phyloP scores from a whole-genome alignment of 2,797 vertebrate species.

The Fringilla coelebs region DNA sequence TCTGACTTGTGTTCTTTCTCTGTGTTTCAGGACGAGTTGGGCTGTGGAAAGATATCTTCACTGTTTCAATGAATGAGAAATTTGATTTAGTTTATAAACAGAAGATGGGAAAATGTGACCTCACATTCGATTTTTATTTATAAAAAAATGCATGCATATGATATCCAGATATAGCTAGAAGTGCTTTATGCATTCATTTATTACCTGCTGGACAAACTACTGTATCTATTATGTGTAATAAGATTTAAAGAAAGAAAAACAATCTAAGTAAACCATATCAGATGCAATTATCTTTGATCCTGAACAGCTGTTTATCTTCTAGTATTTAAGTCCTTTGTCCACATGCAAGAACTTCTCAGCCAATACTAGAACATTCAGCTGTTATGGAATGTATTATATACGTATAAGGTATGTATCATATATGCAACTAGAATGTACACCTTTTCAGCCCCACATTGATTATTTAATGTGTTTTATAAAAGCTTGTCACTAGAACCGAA shows the following conservation, averaged over 20 bases:
- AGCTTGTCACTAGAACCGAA: constrained; percentile 70
- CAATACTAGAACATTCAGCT: constrained; percentile 5
- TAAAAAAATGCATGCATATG: constrained; percentile 79
- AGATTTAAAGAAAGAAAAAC: constrained; percentile 32
- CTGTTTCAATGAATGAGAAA: constrained; percentile 99
- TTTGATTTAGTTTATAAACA: constrained; percentile 93
- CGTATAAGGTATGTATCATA: constrained; percentile 48
- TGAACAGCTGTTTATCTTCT: constrained; percentile 44
- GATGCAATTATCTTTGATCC: constrained; percentile 17
- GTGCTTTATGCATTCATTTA: constrained; percentile 72
- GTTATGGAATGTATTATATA: constrained; percentile 27
- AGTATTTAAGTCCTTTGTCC: constrained; percentile 17
- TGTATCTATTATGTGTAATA: constrained; percentile 62
- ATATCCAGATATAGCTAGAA: constrained; percentile 66
- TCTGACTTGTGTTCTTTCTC: constrained; percentile 11
- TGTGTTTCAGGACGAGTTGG: constrained; percentile 88
- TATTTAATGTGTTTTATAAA: constrained; percentile 71
- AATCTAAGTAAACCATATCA: constrained; percentile 32
- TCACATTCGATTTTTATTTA: constrained; percentile 92
- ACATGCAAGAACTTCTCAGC: background rate
- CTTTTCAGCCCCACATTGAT: constrained; percentile 47
- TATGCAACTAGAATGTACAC: constrained; percentile 54
- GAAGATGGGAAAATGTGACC: constrained; percentile 97
- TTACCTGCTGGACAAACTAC: constrained; percentile 70
- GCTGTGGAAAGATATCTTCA: constrained; percentile 98